Percentiles rank a stretch among this genome's conserved stretches.
Conservation (phyloP, 2,797 vertebrate species). For the Clamator glandarius region DNA sequence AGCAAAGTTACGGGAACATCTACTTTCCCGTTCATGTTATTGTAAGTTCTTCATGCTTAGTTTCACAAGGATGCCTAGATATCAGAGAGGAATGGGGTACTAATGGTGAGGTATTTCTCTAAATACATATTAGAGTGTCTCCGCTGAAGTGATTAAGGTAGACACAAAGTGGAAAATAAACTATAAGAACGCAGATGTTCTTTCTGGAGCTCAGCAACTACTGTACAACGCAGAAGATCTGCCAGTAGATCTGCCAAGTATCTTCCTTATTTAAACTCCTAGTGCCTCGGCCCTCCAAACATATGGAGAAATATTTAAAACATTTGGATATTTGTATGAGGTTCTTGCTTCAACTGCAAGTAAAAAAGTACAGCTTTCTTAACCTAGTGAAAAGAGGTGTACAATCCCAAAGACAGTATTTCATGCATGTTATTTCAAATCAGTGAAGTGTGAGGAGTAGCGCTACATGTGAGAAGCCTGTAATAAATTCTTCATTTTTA, state of each 20-base stretch:
- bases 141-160: background rate
- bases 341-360: background rate
- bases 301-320: background rate
- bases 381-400: background rate
- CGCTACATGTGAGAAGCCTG: background rate
- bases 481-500: background rate
- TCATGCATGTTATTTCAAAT: background rate
- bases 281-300: background rate
- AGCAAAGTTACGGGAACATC: background rate
- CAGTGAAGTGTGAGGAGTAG: background rate
- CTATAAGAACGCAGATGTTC: background rate
- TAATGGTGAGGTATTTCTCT: background rate
- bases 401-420: background rate
- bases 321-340: background rate
- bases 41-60: background rate
- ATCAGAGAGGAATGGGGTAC: accelerated
- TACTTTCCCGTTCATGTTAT: background rate
- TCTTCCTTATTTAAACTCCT: background rate
- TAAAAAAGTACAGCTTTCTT: background rate
- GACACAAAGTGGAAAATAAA: background rate
- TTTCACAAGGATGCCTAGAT: background rate
- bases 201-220: background rate
- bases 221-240: accelerated
- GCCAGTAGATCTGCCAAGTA: accelerated
- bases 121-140: accelerated